Conservation (phyloP, 2,888 invertebrate genomes). For the Oxystoma pomonae region DNA sequence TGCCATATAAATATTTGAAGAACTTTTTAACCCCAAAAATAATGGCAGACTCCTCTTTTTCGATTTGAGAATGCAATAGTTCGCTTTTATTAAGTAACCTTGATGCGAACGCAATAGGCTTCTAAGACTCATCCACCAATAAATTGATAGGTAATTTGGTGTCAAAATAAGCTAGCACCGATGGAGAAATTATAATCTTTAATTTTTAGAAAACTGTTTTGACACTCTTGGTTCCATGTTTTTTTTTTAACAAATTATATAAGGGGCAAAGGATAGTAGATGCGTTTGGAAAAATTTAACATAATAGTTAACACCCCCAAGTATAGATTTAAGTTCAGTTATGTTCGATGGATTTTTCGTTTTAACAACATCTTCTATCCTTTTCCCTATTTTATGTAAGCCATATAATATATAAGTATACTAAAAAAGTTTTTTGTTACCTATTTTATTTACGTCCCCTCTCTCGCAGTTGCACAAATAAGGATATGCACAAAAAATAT, state of each 20-base stretch:
- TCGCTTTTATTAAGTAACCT: constrained; percentile 30
- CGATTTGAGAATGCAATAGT: constrained; percentile 26
- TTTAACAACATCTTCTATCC: constrained; percentile 19
- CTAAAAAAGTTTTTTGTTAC: too few species aligned
- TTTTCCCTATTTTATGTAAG: constrained; percentile 10
- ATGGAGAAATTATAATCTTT: constrained; percentile 19
- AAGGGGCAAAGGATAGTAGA: constrained; percentile 21
- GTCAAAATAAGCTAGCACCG: constrained; percentile 22
- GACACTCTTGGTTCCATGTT: constrained; percentile 16
- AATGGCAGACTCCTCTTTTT: constrained; percentile 17
- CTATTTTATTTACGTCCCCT: too few species aligned
- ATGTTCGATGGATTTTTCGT: constrained; percentile 18
- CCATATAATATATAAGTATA: too few species aligned
- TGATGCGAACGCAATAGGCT: constrained; percentile 38
- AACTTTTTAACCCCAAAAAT: constrained; percentile 40
- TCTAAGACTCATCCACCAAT: constrained; percentile 15
- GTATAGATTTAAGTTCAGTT: constrained; percentile 20
- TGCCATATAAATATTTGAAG: constrained; percentile 38
- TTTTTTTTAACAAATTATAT: constrained; percentile 22
- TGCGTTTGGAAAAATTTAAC: constrained; percentile 23
- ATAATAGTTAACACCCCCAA: constrained; percentile 25
- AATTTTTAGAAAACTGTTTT: constrained; percentile 15
- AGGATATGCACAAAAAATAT: too few species aligned
- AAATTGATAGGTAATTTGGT: constrained; percentile 17
- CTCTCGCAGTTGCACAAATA: too few species aligned